Percentiles rank a stretch among this genome's conserved stretches.
phyloP scores from a whole-genome alignment of 1,140 invertebrate genomes.

The Brachionus koreanus region DNA sequence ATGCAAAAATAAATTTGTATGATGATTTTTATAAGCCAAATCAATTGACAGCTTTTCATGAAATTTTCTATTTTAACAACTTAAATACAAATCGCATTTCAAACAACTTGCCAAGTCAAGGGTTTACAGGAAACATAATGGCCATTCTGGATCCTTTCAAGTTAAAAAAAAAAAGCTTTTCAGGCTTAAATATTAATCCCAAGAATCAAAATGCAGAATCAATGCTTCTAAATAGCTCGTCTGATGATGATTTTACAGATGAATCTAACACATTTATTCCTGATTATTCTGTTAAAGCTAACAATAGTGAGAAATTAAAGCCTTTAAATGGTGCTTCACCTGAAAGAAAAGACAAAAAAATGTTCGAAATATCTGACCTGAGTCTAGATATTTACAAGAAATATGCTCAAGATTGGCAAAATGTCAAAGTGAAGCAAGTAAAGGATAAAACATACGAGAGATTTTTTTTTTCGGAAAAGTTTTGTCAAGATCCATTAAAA shows the following conservation, averaged over 20 bases:
- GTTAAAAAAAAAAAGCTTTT: conserved; percentile 1
- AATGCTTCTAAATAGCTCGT: background rate
- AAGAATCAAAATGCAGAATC: background rate
- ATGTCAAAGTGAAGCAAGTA: background rate
- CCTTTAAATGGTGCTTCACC: background rate
- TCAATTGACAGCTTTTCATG: conserved; percentile 30
- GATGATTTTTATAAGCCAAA: conserved; percentile 22
- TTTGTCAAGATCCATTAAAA: background rate
- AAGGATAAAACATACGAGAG: background rate
- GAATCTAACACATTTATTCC: background rate
- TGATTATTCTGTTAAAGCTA: background rate
- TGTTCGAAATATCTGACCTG: background rate
- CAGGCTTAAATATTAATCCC: background rate
- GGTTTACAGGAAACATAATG: conserved; percentile 33
- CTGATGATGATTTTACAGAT: conserved; percentile 35
- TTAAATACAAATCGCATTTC: conserved; percentile 35
- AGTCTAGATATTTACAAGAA: conserved; percentile 30
- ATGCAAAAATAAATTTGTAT: conserved; percentile 9
- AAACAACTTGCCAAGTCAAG: background rate
- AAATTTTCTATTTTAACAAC: conserved; percentile 43
- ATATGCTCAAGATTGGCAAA: background rate
- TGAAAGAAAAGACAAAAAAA: background rate
- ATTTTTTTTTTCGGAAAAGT: background rate
- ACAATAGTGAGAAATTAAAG: background rate
- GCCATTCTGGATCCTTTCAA: conserved; percentile 35